phyloP scores from a whole-genome alignment of 2,888 invertebrate genomes.

The Elegia similella region DNA sequence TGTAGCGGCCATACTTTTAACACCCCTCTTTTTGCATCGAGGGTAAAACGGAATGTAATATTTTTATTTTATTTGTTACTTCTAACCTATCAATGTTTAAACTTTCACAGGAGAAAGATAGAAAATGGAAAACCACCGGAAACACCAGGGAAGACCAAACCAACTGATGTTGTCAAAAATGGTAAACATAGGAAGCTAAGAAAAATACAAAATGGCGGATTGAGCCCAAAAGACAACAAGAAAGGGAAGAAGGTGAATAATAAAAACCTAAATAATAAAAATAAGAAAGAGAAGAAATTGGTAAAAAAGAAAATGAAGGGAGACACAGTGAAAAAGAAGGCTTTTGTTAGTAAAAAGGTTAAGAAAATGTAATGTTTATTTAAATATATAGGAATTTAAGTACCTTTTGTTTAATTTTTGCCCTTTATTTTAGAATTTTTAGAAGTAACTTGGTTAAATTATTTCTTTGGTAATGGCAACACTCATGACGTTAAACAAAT shows the following conservation, averaged over 20 bases:
- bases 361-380: slow-evolving; percentile 11
- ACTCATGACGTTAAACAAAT: too few relatives aligned
- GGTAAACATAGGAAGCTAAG: slow-evolving; percentile 46
- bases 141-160: slow-evolving; percentile 33
- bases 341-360: slow-evolving; percentile 20
- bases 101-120: slow-evolving; percentile 54
- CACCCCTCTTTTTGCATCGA: too few relatives aligned
- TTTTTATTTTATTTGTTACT: too few relatives aligned
- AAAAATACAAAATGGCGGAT: slow-evolving; percentile 41
- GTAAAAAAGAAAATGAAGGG: slow-evolving; percentile 19
- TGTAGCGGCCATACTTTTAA: too few relatives aligned
- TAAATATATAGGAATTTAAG: background rate
- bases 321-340: slow-evolving; percentile 29
- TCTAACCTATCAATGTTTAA: too few relatives aligned
- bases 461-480: too few relatives aligned
- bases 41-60: too few relatives aligned
- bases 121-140: slow-evolving; percentile 41
- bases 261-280: slow-evolving; percentile 23
- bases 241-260: slow-evolving; percentile 24
- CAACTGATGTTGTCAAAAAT: slow-evolving; percentile 45
- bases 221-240: slow-evolving; percentile 14
- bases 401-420: slow-evolving; percentile 1
- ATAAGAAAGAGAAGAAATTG: slow-evolving; percentile 19
- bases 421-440: background rate
- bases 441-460: too few relatives aligned